These are phyloP conservation scores for Hylomyscus alleni DNA, from an alignment of 2,797 vertebrate species.

Conservation along the genomic window DNA sequence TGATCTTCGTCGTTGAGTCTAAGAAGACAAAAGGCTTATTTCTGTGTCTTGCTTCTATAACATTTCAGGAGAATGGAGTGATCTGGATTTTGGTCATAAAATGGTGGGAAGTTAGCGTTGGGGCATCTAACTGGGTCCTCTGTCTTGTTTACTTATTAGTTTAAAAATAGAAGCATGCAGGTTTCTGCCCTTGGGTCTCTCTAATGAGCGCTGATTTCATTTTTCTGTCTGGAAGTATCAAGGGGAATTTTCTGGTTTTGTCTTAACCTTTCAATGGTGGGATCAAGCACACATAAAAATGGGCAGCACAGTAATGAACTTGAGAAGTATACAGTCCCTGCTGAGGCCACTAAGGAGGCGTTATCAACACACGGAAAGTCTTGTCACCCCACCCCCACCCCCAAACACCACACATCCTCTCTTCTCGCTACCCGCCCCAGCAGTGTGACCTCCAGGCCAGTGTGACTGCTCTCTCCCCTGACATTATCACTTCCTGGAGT, in stretches of 20 bases:
- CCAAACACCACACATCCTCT: not conserved
- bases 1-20: not conserved
- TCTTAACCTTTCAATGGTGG: conserved; percentile 25
- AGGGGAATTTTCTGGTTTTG: not conserved
- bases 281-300: not conserved
- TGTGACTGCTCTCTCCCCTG: not conserved
- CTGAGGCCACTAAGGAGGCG: not conserved
- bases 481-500: not conserved
- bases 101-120: not conserved
- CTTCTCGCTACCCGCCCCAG: not conserved
- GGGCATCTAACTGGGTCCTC: not conserved
- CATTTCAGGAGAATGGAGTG: not conserved
- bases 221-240: conserved; percentile 1
- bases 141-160: conserved; percentile 26
- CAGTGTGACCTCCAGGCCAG: not conserved
- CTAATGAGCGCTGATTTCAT: conserved; percentile 13
- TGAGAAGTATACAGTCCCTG: not conserved
- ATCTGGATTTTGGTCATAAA: not conserved
- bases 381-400: not conserved
- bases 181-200: not conserved
- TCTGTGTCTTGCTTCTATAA: not conserved
- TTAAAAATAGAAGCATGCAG: not conserved
- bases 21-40: not conserved
- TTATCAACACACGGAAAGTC: not conserved
- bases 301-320: not conserved